A percentile compares a stretch with the other conserved stretches of the same genome.
Conservation (phyloP, 2,888 invertebrate genomes). For the Criorhina ranunculi region DNA sequence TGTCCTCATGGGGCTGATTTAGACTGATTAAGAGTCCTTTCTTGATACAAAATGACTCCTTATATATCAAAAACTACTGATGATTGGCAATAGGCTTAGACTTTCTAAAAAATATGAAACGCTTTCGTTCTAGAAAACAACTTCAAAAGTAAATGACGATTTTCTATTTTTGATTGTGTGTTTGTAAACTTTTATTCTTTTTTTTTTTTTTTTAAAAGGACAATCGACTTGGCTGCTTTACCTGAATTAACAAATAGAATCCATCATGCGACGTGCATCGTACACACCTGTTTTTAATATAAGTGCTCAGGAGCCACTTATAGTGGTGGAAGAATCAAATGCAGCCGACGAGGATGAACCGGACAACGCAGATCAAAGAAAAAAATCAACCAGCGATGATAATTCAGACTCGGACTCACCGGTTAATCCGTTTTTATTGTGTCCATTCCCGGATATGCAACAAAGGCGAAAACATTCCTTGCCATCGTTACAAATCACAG, state of each 20-base stretch:
- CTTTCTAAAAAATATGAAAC: too few relatives aligned
- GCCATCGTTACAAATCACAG: constrained; percentile 93
- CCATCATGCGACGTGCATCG: constrained; percentile 88
- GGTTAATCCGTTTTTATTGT: constrained; percentile 92
- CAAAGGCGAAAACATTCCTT: constrained; percentile 92
- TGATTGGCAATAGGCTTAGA: too few relatives aligned
- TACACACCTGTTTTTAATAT: constrained; percentile 87
- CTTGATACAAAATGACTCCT: too few relatives aligned
- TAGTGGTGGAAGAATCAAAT: constrained; percentile 92
- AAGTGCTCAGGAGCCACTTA: constrained; percentile 90
- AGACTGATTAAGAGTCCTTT: too few relatives aligned
- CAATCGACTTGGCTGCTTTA: constrained; percentile 53
- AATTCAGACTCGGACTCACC: constrained; percentile 90
- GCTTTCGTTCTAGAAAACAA: too few relatives aligned
- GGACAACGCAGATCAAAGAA: constrained; percentile 84
- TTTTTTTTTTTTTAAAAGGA: constrained; percentile 31
- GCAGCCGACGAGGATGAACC: constrained; percentile 88
- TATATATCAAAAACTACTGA: too few relatives aligned
- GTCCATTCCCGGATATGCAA: constrained; percentile 91
- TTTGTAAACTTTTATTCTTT: not conserved
- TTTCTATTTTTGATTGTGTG: not conserved
- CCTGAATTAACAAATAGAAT: constrained; percentile 30
- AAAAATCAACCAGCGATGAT: constrained; percentile 85
- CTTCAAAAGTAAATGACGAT: too few relatives aligned
- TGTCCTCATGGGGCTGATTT: too few relatives aligned